Conservation (phyloP, 2,797 vertebrate genomes). For the Nyctibius grandis region DNA sequence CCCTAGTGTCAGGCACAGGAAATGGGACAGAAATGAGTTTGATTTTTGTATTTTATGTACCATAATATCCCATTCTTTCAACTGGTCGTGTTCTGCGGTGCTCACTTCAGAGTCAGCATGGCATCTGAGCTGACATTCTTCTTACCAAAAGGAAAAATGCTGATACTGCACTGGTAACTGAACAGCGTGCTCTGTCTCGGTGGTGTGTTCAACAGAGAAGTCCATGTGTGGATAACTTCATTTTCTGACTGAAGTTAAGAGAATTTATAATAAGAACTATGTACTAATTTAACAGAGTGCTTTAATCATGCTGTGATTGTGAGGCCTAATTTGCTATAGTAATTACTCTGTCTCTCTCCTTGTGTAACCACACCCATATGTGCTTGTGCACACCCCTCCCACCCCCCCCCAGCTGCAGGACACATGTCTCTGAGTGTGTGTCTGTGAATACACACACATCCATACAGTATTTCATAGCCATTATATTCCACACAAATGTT, state of each 20-base stretch:
- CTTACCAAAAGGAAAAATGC: not conserved
- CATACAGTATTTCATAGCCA: not conserved
- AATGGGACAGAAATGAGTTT: not conserved
- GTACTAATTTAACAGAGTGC: not conserved
- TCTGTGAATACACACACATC: fast-evolving
- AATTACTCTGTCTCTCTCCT: not conserved
- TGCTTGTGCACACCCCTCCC: fast-evolving
- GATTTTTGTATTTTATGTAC: not conserved
- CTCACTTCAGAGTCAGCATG: not conserved
- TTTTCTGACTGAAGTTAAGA: not conserved
- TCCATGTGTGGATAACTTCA: not conserved
- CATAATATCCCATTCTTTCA: fast-evolving
- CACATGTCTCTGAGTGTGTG: not conserved
- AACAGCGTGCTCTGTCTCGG: not conserved
- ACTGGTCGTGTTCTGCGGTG: not conserved
- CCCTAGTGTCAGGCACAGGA: not conserved
- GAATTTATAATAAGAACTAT: not conserved
- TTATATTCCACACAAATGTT: not conserved
- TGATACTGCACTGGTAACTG: not conserved
- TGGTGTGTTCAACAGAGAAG: not conserved
- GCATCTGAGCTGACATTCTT: not conserved
- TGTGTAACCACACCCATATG: not conserved
- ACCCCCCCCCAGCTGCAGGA: not conserved
- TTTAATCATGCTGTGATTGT: not conserved
- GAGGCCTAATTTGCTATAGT: not conserved